Evolutionary conservation across 2,888 invertebrate genomes (phyloP), one percentile per base, ranked within the genome.

Genomic region (Pocota personata): DNA sequence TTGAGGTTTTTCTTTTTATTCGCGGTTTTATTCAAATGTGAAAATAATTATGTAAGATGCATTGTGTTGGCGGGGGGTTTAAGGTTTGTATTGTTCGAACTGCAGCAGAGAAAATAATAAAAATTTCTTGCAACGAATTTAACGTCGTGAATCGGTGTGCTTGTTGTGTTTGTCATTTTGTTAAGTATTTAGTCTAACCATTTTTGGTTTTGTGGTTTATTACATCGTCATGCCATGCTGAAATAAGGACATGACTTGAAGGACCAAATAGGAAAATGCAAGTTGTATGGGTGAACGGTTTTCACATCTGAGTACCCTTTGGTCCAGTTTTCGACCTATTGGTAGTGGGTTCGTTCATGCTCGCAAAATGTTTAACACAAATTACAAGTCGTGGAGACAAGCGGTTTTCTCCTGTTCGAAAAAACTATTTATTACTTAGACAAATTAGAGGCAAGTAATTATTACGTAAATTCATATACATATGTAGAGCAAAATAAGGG

Each of bases 31-130:
- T 75, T 75, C 46, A 69, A 80, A 75, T 64, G 78, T 62, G 64
- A 62, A 69, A 75, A 75, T 69, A 75, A 75, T 69, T 69, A 82
- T 67, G 60, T 66, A 69, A 35, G 57, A 50, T 50, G 37, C 58
- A 73, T 64, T 79, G 71, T 71, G 55, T 57, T 57, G 46, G 58
- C 1, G 24, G 55, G 43, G n/a, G n/a, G n/a, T n/a, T 66, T 67
- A 77, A 43, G 12, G 40, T 43, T 67, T 67, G 10, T 40, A 50
- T 30, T 30, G 30, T 67, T 40, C 43, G 37, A 46, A 37, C 43
- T 16, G 40, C 27, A 16, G 16, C 32, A 21, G 35, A 1, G 14
- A 14, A n/a, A 19, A 16, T 21, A 14, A 43, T 21, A 2, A 32
- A 27, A n/a, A n/a, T n/a, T n/a, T n/a, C n/a, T n/a, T n/a, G n/a